Percentiles rank a stretch among this genome's conserved stretches.
Conservation (phyloP, 2,888 invertebrate genomes). For the Eurois occulta region DNA sequence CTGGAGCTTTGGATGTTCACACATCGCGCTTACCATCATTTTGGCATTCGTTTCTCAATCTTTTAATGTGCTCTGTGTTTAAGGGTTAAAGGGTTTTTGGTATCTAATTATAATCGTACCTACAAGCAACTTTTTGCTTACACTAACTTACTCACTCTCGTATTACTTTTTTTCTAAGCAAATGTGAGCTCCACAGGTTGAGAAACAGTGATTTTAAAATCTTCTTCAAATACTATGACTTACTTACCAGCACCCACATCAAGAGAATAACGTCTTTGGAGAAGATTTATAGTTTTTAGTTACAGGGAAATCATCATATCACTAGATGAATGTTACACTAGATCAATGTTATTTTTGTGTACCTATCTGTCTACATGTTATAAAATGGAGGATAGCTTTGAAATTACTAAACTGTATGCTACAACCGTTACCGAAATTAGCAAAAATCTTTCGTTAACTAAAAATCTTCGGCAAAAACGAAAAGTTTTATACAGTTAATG, state of each 20-base stretch:
- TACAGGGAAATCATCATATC: constrained; percentile 34
- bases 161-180: constrained; percentile 7
- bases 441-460: not conserved
- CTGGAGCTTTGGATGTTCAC: constrained; percentile 71
- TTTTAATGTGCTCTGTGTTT: constrained; percentile 12
- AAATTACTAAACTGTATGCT: constrained; percentile 27
- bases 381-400: constrained; percentile 26
- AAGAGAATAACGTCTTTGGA: constrained; percentile 26
- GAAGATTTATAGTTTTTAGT: constrained; percentile 45
- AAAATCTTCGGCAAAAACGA: not conserved
- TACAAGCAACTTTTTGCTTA: not conserved
- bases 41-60: constrained; percentile 45
- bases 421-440: not conserved
- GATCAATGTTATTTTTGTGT: constrained; percentile 39
- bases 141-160: constrained; percentile 6
- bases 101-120: not conserved
- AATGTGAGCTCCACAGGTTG: constrained; percentile 36
- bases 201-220: constrained; percentile 48
- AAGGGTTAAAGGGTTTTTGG: not conserved
- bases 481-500: not conserved
- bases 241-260: constrained; percentile 10
- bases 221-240: constrained; percentile 49
- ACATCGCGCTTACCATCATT: constrained; percentile 63
- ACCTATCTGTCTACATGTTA: constrained; percentile 20
- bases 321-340: constrained; percentile 43